phyloP scores from a whole-genome alignment of 2,113 vertebrate genomes.

The Chrysemys picta region DNA sequence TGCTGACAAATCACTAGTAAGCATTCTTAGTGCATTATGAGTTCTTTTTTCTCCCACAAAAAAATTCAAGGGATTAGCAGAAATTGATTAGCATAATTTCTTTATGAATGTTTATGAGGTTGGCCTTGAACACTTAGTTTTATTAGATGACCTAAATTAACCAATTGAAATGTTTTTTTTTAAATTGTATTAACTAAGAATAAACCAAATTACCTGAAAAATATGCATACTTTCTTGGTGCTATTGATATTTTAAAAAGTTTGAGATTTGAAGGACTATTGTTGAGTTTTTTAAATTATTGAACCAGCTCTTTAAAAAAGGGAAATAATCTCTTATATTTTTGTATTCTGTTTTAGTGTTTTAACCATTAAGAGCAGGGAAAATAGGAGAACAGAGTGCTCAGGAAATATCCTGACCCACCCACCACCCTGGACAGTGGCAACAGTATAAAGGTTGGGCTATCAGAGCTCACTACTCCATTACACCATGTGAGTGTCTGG shows the following conservation, averaged over 20 bases:
- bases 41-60: conserved; percentile 30
- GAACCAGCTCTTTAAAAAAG: neutral
- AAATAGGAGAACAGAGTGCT: neutral
- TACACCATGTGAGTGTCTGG: neutral
- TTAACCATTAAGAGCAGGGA: neutral
- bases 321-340: neutral
- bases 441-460: neutral
- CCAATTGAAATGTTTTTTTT: neutral
- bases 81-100: conserved; percentile 27
- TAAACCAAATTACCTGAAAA: neutral
- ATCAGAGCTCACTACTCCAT: neutral
- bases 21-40: neutral
- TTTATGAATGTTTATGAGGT: neutral
- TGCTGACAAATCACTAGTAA: conserved; percentile 43
- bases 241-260: neutral
- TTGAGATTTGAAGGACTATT: neutral
- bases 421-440: neutral
- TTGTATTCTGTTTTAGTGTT: neutral
- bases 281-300: neutral
- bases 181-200: neutral
- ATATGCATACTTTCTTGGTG: neutral
- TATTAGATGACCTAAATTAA: neutral
- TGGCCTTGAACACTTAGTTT: neutral
- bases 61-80: conserved; percentile 41
- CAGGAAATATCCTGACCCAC: neutral